Evolutionary conservation across 2,113 vertebrate species (phyloP).

Genomic region (Galemys pyrenaicus): DNA sequence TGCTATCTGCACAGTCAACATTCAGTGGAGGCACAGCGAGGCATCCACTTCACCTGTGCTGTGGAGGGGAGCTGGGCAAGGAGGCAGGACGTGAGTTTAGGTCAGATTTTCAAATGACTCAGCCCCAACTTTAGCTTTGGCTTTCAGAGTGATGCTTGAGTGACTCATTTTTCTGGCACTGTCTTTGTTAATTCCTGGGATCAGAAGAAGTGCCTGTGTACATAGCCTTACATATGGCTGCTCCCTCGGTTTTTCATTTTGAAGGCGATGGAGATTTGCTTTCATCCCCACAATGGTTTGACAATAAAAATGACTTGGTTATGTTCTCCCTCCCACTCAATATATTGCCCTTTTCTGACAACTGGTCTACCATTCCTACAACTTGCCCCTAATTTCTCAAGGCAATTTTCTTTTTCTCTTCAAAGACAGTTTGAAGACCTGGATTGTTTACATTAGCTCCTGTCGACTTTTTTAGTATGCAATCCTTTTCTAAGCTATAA

Average conservation of each 20-base stretch:
- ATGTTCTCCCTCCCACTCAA: background rate
- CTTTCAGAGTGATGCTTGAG: slow-evolving; percentile 10
- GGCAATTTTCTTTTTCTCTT: background rate
- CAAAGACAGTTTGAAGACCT: background rate
- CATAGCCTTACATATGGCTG: slow-evolving; percentile 56
- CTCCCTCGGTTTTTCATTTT: slow-evolving; percentile 38
- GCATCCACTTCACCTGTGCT: background rate
- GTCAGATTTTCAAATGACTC: slow-evolving; percentile 65
- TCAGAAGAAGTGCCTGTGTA: slow-evolving; percentile 70
- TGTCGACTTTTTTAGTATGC: background rate
- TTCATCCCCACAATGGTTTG: background rate
- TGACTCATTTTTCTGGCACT: slow-evolving; percentile 74
- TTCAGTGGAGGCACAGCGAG: background rate
- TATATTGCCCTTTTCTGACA: background rate
- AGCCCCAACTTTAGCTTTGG: slow-evolving; percentile 50
- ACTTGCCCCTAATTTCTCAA: too few relatives aligned
- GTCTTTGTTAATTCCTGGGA: slow-evolving; percentile 72
- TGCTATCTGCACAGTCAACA: background rate
- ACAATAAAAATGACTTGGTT: background rate
- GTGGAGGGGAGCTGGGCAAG: background rate
- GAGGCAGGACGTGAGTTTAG: background rate
- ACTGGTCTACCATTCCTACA: background rate
- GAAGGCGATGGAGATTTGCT: background rate
- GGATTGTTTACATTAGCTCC: background rate
- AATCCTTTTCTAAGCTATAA: background rate